Conservation (phyloP, 2,888 invertebrate genomes). For the Pecten maximus region DNA sequence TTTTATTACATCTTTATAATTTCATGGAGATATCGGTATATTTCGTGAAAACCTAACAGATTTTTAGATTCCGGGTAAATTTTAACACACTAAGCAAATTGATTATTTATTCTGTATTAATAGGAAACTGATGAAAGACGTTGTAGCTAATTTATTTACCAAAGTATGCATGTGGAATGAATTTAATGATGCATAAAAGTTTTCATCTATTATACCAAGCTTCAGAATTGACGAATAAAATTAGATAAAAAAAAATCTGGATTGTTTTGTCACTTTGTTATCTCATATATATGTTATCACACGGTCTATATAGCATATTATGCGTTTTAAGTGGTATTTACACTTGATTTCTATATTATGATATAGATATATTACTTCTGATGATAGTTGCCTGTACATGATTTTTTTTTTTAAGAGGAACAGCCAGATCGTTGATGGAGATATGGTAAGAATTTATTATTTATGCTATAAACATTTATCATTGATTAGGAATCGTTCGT, state of each 20-base stretch:
- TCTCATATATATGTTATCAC: too few species aligned
- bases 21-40: background rate
- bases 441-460: too few species aligned
- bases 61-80: background rate
- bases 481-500: too few species aligned
- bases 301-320: too few species aligned
- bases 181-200: conserved; percentile 27
- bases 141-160: conserved; percentile 35
- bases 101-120: background rate
- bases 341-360: too few species aligned
- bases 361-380: too few species aligned
- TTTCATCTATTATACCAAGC: conserved; percentile 35
- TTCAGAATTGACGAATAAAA: conserved; percentile 30
- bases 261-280: background rate
- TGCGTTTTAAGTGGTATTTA: too few species aligned
- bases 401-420: too few species aligned
- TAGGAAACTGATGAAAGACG: background rate
- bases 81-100: background rate
- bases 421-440: too few species aligned
- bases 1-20: conserved; percentile 6
- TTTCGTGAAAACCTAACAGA: background rate
- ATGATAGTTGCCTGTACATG: too few species aligned
- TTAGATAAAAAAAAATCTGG: background rate
- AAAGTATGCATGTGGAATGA: conserved; percentile 32
- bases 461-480: too few species aligned